These are phyloP conservation scores for Trachythela sp. DNA, from an alignment of 64 coral and sea anemone genomes.

Conservation along the genomic window DNA sequence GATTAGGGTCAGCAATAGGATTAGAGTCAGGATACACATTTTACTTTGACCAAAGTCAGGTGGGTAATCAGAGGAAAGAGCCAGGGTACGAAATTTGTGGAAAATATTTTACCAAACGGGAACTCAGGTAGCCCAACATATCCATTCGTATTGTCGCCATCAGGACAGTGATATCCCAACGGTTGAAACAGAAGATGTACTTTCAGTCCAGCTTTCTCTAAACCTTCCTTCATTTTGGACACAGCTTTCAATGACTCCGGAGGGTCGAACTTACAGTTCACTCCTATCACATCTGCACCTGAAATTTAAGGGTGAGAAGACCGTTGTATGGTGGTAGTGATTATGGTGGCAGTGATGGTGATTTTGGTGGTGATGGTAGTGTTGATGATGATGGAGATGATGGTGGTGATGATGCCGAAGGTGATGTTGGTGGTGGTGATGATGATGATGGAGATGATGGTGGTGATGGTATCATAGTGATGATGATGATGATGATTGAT, in stretches of 20 bases:
- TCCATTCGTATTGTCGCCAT: slow-evolving; percentile 21
- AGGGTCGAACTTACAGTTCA: slow-evolving; percentile 68
- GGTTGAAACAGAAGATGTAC: slow-evolving; percentile 58
- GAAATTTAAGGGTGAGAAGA: no score
- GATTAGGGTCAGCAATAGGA: no score
- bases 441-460: neutral
- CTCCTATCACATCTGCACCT: slow-evolving; percentile 71
- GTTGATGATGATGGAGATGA: neutral
- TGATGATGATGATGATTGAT: no score
- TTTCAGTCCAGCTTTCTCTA: slow-evolving; percentile 65
- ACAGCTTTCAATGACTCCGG: slow-evolving; percentile 53
- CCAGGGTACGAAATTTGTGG: no score
- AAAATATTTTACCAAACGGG: slow-evolving; percentile 53
- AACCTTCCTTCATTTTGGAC: slow-evolving; percentile 59
- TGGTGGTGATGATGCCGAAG: neutral
- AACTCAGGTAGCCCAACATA: slow-evolving; percentile 44
- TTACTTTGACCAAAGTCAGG: no score
- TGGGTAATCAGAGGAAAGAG: no score
- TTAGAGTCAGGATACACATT: no score
- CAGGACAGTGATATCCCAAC: slow-evolving; percentile 58
- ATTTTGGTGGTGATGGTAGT: neutral
- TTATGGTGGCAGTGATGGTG: neutral
- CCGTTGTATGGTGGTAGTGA: no score
- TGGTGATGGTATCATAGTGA: neutral
- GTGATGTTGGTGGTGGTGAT: neutral